Conservation (phyloP, 2,113 vertebrate species). For the Daubentonia madagascariensis region DNA sequence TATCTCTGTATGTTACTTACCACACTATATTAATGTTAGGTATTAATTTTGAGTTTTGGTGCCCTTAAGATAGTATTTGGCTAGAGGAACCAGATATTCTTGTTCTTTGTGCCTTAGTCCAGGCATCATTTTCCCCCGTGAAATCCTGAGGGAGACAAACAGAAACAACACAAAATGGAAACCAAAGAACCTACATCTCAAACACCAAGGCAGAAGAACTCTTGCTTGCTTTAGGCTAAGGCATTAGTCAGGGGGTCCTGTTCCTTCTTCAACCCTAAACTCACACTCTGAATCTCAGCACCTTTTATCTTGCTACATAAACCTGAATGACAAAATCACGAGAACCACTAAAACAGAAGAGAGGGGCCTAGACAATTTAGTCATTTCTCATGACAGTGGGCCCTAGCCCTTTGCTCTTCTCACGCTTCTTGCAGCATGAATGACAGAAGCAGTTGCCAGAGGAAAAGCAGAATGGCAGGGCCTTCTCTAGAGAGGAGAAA, state of each 20-base stretch:
- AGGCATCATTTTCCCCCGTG: not conserved
- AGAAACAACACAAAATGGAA: not conserved
- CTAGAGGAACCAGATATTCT: not conserved
- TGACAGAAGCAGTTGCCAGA: not conserved
- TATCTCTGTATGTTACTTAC: not conserved
- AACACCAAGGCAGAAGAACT: not conserved
- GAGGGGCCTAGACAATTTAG: not conserved
- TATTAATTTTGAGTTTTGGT: not conserved
- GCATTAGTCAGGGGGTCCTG: not conserved
- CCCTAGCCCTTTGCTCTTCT: not conserved
- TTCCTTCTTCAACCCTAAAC: not conserved
- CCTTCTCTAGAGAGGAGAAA: not conserved
- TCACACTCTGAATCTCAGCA: not conserved
- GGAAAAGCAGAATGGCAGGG: not conserved
- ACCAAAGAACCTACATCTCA: not conserved
- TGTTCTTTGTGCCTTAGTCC: not conserved
- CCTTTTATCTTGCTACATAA: not conserved
- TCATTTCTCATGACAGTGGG: not conserved
- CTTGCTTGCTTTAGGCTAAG: not conserved
- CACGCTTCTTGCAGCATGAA: not conserved
- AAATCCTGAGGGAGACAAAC: not conserved
- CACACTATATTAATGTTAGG: not conserved
- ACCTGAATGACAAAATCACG: not conserved
- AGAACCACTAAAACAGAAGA: not conserved
- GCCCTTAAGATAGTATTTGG: not conserved